Conservation (phyloP, 2,888 invertebrate genomes). For the Sarcophaga variegata region DNA sequence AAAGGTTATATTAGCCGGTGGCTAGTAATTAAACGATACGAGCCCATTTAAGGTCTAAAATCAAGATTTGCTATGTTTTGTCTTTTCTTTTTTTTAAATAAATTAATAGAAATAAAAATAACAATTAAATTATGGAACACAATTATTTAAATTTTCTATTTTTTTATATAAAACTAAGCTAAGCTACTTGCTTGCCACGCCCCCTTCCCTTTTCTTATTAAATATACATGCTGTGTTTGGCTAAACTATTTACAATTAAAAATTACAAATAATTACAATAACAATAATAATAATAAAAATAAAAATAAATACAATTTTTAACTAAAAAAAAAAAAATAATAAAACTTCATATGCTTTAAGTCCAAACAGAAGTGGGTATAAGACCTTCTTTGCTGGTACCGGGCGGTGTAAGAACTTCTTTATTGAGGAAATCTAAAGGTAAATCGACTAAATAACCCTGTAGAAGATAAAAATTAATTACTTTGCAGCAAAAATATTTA, state of each 20-base stretch:
- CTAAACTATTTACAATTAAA: not conserved
- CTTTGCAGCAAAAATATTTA: not conserved
- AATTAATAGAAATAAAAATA: too few relatives aligned
- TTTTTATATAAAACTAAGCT: too few relatives aligned
- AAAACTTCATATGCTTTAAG: constrained; percentile 82
- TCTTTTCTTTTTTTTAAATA: too few relatives aligned
- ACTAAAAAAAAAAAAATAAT: constrained; percentile 47
- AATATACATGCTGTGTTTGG: too few relatives aligned
- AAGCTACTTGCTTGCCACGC: too few relatives aligned
- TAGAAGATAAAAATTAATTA: constrained; percentile 51
- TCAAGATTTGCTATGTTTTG: too few relatives aligned
- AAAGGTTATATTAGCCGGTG: too few relatives aligned
- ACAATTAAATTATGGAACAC: too few relatives aligned
- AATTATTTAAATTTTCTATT: too few relatives aligned
- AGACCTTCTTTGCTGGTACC: constrained; percentile 94
- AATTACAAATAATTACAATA: constrained; percentile 20
- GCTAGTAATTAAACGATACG: too few relatives aligned
- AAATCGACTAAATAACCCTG: constrained; percentile 94
- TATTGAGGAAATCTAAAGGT: constrained; percentile 93
- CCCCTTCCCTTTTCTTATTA: too few relatives aligned
- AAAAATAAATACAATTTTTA: constrained; percentile 30
- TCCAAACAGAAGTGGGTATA: constrained; percentile 96
- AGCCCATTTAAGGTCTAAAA: too few relatives aligned
- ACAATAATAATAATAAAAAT: constrained; percentile 15
- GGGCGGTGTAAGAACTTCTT: constrained; percentile 92